Percentiles rank a stretch among this genome's conserved stretches.
Evolutionary conservation across 2,888 invertebrate species (phyloP).

Genomic region (Brachylomia viminalis): DNA sequence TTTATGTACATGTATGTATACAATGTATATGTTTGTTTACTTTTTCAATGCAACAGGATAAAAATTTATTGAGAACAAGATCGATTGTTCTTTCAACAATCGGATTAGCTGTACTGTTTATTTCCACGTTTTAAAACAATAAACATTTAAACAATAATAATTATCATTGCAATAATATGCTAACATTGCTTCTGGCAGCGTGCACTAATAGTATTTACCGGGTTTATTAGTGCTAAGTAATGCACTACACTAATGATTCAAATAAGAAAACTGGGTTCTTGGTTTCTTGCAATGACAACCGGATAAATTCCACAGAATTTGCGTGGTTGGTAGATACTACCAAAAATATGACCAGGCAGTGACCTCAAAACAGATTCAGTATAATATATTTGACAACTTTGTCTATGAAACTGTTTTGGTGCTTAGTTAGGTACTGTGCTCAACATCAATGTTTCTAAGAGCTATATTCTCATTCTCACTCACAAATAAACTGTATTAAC

Average conservation of each 20-base stretch:
- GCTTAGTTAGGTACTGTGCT: not conserved
- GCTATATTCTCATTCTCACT: not conserved
- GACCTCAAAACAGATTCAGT: not conserved
- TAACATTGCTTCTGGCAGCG: not conserved
- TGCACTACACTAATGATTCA: no score
- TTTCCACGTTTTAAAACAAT: constrained; percentile 25
- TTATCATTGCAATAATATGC: constrained; percentile 2
- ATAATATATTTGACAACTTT: not conserved
- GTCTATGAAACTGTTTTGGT: no score
- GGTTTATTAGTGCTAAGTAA: not conserved
- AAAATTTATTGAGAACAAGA: not conserved
- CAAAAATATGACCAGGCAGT: not conserved
- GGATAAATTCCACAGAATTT: not conserved
- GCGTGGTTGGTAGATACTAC: not conserved
- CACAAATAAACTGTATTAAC: not conserved
- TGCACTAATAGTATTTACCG: not conserved
- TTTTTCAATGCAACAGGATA: not conserved
- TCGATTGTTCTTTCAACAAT: constrained; percentile 11
- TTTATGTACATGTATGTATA: no score
- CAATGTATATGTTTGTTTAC: not conserved
- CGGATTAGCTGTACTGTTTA: constrained; percentile 18
- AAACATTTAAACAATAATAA: constrained; percentile 34
- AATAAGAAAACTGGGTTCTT: not conserved
- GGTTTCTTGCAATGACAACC: no score
- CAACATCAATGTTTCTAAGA: not conserved